phyloP scores from a whole-genome alignment of 2,113 vertebrate genomes.

The Tringa solitaria region DNA sequence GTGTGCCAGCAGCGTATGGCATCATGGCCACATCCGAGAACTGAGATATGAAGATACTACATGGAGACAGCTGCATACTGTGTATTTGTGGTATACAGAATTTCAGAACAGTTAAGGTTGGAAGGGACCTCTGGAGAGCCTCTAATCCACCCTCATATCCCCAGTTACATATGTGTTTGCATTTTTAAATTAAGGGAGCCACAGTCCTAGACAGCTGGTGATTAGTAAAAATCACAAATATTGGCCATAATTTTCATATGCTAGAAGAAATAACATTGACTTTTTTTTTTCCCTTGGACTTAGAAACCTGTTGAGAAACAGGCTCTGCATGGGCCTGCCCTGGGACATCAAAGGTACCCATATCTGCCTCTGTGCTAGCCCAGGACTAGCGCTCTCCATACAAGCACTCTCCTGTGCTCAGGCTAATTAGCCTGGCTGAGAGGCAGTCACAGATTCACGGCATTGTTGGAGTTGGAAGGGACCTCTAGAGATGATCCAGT shows the following conservation, averaged over 20 bases:
- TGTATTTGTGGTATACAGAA: not conserved
- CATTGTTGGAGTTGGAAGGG: too few relatives aligned
- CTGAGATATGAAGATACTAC: not conserved
- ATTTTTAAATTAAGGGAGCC: not conserved
- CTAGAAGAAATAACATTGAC: not conserved
- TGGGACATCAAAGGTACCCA: not conserved
- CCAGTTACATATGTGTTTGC: not conserved
- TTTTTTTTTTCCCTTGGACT: not conserved
- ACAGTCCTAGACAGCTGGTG: fast-evolving
- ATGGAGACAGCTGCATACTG: fast-evolving
- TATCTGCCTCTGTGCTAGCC: not conserved
- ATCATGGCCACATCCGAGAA: not conserved
- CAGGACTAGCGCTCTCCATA: not conserved
- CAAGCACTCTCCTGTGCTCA: not conserved
- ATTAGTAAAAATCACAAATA: not conserved
- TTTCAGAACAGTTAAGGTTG: not conserved
- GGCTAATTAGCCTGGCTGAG: not conserved
- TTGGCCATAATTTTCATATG: not conserved
- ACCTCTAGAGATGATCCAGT: too few relatives aligned
- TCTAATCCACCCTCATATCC: not conserved
- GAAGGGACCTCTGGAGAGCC: not conserved
- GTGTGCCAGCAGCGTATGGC: not conserved
- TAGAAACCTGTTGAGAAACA: not conserved
- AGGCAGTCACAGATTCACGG: too few relatives aligned
- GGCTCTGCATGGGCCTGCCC: not conserved